Percentiles rank a stretch among this genome's conserved stretches.
Conservation (phyloP, 2,113 vertebrate genomes). For the Tetrax tetrax region DNA sequence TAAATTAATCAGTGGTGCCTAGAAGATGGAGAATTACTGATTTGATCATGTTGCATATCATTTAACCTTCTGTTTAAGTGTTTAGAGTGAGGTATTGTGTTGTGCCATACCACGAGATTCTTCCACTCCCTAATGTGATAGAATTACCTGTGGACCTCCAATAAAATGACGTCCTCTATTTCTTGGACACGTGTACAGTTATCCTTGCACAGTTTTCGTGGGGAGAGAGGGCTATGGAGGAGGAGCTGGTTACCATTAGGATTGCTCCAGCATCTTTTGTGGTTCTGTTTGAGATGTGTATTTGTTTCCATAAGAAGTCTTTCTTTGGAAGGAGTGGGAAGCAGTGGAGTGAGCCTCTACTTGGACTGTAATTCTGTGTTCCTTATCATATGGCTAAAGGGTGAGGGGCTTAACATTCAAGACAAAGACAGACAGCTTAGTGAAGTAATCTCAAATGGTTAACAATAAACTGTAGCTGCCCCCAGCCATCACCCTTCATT, state of each 20-base stretch:
- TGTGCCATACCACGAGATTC: constrained; percentile 74
- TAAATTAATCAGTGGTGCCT: constrained; percentile 60
- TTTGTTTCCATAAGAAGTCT: not conserved
- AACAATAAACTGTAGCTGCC: not conserved
- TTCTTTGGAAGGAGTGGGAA: not conserved
- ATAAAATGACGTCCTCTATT: constrained; percentile 82
- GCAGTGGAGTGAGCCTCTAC: not conserved
- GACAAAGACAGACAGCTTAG: not conserved
- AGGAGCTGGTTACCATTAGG: not conserved
- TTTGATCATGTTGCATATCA: constrained; percentile 74
- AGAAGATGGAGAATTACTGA: constrained; percentile 71
- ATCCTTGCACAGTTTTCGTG: constrained; percentile 51
- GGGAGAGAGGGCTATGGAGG: not conserved
- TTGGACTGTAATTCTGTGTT: not conserved
- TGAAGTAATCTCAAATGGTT: not conserved
- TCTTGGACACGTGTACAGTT: constrained; percentile 40
- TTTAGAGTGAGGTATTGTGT: constrained; percentile 76
- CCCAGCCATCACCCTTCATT: not conserved
- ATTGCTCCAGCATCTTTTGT: not conserved
- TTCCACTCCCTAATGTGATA: constrained; percentile 75
- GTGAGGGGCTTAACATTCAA: not conserved
- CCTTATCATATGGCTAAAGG: not conserved
- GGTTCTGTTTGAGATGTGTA: not conserved
- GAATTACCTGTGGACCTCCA: constrained; percentile 84
- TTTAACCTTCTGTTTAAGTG: constrained; percentile 72